Conservation (phyloP, 1,140 invertebrate genomes). For the Helicoverpa zea region DNA sequence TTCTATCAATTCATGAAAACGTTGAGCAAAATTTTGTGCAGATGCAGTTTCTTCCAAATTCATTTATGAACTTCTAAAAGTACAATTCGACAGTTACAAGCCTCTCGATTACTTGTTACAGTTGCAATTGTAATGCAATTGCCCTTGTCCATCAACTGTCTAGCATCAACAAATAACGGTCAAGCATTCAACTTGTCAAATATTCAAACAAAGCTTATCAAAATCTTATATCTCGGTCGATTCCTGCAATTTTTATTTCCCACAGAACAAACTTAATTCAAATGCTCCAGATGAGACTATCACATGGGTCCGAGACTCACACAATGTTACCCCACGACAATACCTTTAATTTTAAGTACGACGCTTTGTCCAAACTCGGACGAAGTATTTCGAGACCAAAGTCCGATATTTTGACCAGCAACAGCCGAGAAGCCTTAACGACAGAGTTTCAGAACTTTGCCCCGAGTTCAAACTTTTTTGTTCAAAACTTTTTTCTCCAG, state of each 20-base stretch:
- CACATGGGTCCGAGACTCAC: neutral
- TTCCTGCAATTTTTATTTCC: conserved; percentile 13
- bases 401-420: conserved; percentile 33
- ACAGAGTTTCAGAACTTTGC: conserved; percentile 22
- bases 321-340: conserved; percentile 25
- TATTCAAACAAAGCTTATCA: neutral
- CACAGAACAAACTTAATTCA: conserved; percentile 6
- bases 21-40: too few relatives aligned
- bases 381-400: conserved; percentile 42
- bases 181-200: neutral
- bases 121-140: too few relatives aligned
- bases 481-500: conserved; percentile 21
- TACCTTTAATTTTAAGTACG: conserved; percentile 47
- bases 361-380: conserved; percentile 21
- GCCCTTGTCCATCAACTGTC: neutral
- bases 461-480: conserved; percentile 7
- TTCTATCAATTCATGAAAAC: too few relatives aligned
- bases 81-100: too few relatives aligned
- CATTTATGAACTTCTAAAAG: too few relatives aligned
- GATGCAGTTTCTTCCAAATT: too few relatives aligned
- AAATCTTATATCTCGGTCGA: neutral
- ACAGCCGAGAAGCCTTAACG: conserved; percentile 18
- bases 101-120: too few relatives aligned
- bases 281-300: conserved; percentile 11
- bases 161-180: conserved; percentile 4